These are phyloP conservation scores for Lucinisca nassula DNA, from an alignment of 2,888 invertebrate species.

Conservation along the genomic window DNA sequence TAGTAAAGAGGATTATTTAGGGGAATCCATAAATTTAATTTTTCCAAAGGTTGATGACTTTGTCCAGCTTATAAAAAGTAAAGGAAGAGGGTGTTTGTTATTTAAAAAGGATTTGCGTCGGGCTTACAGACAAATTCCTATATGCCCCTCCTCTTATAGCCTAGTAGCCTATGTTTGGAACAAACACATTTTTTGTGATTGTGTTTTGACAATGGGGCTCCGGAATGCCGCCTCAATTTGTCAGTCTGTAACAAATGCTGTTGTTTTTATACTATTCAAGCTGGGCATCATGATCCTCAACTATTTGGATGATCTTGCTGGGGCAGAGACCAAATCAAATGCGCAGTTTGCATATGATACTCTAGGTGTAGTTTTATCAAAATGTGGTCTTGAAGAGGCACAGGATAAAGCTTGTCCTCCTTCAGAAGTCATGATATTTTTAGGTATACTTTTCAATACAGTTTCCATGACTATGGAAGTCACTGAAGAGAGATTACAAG, in stretches of 20 bases:
- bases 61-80: not conserved
- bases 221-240: not conserved
- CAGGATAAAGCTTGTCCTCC: not conserved
- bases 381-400: slow-evolving; percentile 12
- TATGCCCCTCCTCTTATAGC: not conserved
- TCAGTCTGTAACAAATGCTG: not conserved
- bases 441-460: slow-evolving; percentile 2
- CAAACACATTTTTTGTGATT: not conserved
- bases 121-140: not conserved
- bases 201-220: not conserved
- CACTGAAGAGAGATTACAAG: not conserved
- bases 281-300: not conserved
- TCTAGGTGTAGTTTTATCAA: not conserved
- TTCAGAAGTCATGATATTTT: not conserved
- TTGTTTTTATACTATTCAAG: not conserved
- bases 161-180: slow-evolving; percentile 13
- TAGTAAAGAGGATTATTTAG: slow-evolving; percentile 14
- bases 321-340: not conserved
- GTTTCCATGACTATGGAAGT: not conserved
- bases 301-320: slow-evolving; percentile 5
- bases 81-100: slow-evolving; percentile 4
- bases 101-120: slow-evolving; percentile 27
- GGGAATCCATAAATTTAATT: not conserved
- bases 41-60: slow-evolving; percentile 35
- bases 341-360: not conserved